A percentile compares a stretch with the other conserved stretches of the same genome.
Conservation (phyloP, 92 coral and sea anemone species). For the Epizoanthus ramosus region DNA sequence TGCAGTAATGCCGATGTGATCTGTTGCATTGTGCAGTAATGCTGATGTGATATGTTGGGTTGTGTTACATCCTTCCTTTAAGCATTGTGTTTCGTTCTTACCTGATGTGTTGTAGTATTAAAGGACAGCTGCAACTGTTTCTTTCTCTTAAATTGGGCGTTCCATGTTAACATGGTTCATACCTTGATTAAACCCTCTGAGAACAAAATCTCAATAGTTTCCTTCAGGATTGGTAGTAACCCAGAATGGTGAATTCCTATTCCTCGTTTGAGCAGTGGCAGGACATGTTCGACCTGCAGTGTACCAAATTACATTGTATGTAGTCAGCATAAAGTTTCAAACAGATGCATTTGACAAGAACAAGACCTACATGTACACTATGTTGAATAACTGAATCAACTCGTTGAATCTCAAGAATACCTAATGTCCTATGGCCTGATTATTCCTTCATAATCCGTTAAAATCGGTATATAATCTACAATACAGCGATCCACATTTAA, state of each 20-base stretch:
- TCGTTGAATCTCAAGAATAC: too few relatives aligned
- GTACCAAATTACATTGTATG: neutral
- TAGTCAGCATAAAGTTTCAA: neutral
- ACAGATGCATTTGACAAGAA: neutral
- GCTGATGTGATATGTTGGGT: too few relatives aligned
- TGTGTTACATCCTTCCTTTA: too few relatives aligned
- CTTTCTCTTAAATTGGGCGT: too few relatives aligned
- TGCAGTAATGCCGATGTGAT: too few relatives aligned
- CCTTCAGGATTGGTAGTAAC: slow-evolving; percentile 91
- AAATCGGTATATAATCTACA: too few relatives aligned
- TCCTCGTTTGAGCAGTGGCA: slow-evolving; percentile 92
- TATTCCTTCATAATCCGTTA: neutral
- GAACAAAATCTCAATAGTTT: slow-evolving; percentile 94
- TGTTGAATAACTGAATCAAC: too few relatives aligned
- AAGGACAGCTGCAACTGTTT: too few relatives aligned
- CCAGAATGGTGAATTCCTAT: slow-evolving; percentile 99
- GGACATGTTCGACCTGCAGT: slow-evolving; percentile 89
- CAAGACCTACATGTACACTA: neutral
- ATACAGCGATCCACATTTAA: too few relatives aligned
- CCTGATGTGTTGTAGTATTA: too few relatives aligned
- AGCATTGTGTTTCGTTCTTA: too few relatives aligned
- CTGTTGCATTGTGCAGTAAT: too few relatives aligned
- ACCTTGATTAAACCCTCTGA: slow-evolving; percentile 99
- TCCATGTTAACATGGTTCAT: neutral
- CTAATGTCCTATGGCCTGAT: neutral